A percentile compares a stretch with the other conserved stretches of the same genome.
Conservation (phyloP, 2,888 invertebrate species). For the Perizoma flavofasciatum region DNA sequence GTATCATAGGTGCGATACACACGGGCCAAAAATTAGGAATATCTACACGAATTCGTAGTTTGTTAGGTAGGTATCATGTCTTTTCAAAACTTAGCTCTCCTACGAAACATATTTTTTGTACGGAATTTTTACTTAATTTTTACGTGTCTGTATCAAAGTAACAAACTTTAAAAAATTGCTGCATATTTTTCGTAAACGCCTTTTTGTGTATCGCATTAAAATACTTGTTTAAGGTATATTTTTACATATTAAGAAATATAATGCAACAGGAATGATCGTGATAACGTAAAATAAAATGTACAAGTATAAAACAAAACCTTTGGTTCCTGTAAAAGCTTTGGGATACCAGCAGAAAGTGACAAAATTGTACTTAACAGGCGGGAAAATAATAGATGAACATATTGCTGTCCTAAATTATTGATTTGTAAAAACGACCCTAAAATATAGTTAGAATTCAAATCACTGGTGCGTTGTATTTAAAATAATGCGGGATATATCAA, state of each 20-base stretch:
- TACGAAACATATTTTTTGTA: too few relatives aligned
- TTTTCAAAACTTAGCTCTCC: too few relatives aligned
- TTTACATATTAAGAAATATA: constrained; percentile 47
- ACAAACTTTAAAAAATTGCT: too few relatives aligned
- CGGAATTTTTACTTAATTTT: too few relatives aligned
- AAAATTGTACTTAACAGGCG: constrained; percentile 73
- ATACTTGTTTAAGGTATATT: constrained; percentile 28
- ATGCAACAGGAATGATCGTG: constrained; percentile 57
- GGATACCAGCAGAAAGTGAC: constrained; percentile 49
- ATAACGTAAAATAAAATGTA: constrained; percentile 51
- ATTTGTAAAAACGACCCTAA: constrained; percentile 54
- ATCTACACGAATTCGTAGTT: too few relatives aligned
- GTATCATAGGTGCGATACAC: constrained; percentile 41
- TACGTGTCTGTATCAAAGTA: too few relatives aligned
- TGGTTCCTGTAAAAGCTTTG: constrained; percentile 67
- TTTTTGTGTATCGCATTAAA: constrained; percentile 37
- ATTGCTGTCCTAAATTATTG: constrained; percentile 46
- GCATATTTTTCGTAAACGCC: too few relatives aligned
- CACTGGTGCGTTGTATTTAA: constrained; percentile 62
- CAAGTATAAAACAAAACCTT: constrained; percentile 49
- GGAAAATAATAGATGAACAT: constrained; percentile 31
- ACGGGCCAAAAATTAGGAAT: too few relatives aligned
- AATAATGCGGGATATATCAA: constrained; percentile 43
- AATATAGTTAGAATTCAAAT: constrained; percentile 60
- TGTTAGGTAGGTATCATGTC: too few relatives aligned